Evolutionary conservation across 1,140 invertebrate species (phyloP), one percentile per base, ranked within the genome.

Genomic region (Trichonephila clavipes): DNA sequence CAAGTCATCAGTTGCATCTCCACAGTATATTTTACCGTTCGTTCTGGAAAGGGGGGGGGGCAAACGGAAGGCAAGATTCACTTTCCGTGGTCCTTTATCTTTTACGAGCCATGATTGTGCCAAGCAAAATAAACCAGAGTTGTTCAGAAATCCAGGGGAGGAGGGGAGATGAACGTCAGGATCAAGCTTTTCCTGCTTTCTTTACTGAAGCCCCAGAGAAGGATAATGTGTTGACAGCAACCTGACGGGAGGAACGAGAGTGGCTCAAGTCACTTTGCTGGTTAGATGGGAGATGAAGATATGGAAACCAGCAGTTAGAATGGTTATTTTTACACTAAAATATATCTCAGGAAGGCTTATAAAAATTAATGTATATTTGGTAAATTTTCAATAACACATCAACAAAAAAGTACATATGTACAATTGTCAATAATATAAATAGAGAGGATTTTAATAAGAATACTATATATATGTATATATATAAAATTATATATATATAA

Each of bases 221-320:
- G 64, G 64, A 69, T 69, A 69, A 69, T 69, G 64, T 69, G 64
- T 69, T 69, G 64, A 69, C 64, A 69, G 64, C 64, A 69, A 69
- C 21, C n/a, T 69, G n/a, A 10, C n/a, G n/a, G 21, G 64, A 12
- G 5, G 64, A 12, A 12, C 21, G 24, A 69, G 21, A 69, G 10
- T 69, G 64, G 64, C 8, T 12, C n/a, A 24, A 69, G 64, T 69
- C 64, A 0, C 12, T 69, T 28, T 21, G n/a, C 64, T 69, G 64
- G 21, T n/a, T 69, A 69, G n/a, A 69, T 69, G 64, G 5, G 64
- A 51, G 8, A 51, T 3, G 44, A 0, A 51, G 44, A 51, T 51
- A 51, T 51, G 8, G 8, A 51, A 51, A 1, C 44, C 2, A 6
- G 6, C 44, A 4, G 3, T 2, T 8, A 6, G 44, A 51, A 6